Base-by-base conservation (phyloP, 2,888 invertebrate species). In the Caenorhabditis panamensis region DNA sequence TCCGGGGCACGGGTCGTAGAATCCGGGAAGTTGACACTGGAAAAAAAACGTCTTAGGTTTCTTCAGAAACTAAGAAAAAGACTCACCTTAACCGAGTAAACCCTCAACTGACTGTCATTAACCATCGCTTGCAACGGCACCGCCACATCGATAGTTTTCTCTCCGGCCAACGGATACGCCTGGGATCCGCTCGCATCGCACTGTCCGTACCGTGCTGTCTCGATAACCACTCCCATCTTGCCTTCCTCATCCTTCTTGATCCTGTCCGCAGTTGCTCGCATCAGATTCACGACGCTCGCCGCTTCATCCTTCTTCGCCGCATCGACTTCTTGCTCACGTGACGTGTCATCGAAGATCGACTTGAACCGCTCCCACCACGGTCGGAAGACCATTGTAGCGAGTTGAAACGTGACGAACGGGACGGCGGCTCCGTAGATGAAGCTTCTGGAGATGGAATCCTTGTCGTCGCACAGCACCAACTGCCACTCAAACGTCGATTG, bases 1-100 rank as follows among this genome's bases (percentile, higher is more conserved):
- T 0, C 96, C 96, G 9, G 92, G 90, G 85, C 96, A 96, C 0
- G 97, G 96, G 92, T 99, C 98, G 92, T 95, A 98, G 92, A 98
- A 98, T 36, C 98, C 98, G 13, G 97, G 96, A 82, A 98, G 92
- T 91, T 96, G 96, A 91, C 95, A 94, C 97, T 97, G 92, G 28
- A 93, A 93, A 84, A 16, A 11, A 13, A 13, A 13, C 13, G 41
- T 9, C 9, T 31, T 31, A 26, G 13, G 16, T 28, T 13, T 28
- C 16, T 36, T 28, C 41, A 11, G 20, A 11, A 62, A 16, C 13
- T 20, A 49, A 31, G 61, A 67, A 49, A 37, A 51, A 20, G 9
- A 54, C 68, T 22, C 24, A 89, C 88, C 81, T 89, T 90, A 22
- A 85, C 81, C 2, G 88, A 78, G 83, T 84, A 86, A 22, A 89